Evolutionary conservation across 1,140 invertebrate genomes (phyloP).

Genomic region (Penaeus japonicus): DNA sequence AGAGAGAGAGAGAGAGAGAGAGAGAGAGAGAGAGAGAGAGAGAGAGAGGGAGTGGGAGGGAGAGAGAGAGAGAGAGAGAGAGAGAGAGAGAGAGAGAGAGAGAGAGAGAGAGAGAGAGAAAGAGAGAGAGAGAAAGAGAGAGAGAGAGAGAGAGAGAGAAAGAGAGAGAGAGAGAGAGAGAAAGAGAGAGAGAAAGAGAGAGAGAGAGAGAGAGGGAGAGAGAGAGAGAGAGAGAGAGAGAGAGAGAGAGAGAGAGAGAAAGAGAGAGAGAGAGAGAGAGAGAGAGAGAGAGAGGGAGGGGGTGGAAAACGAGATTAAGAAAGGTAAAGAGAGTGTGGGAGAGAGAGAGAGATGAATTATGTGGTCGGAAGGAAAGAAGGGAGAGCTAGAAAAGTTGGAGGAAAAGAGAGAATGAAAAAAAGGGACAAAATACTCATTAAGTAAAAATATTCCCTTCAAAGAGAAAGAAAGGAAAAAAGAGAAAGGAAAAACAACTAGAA

Average conservation of each 20-base stretch:
- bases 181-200: not conserved
- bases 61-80: not conserved
- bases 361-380: not conserved
- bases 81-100: constrained; percentile 4
- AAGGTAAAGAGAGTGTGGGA: not conserved
- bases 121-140: not conserved
- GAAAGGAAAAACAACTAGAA: not conserved
- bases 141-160: not conserved
- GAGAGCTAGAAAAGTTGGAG: not conserved
- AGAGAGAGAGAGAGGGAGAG: constrained; percentile 15
- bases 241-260: not conserved
- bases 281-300: not conserved
- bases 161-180: not conserved
- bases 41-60: not conserved
- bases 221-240: not conserved
- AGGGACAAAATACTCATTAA: not conserved
- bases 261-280: not conserved
- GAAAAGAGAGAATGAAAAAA: not conserved
- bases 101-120: too few species aligned
- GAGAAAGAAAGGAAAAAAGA: not conserved
- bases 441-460: too few species aligned
- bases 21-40: not conserved
- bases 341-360: not conserved
- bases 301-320: not conserved
- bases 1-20: constrained; percentile 2